Evolutionary conservation across 2,888 invertebrate genomes (phyloP).

Genomic region (Dryomyza anilis): DNA sequence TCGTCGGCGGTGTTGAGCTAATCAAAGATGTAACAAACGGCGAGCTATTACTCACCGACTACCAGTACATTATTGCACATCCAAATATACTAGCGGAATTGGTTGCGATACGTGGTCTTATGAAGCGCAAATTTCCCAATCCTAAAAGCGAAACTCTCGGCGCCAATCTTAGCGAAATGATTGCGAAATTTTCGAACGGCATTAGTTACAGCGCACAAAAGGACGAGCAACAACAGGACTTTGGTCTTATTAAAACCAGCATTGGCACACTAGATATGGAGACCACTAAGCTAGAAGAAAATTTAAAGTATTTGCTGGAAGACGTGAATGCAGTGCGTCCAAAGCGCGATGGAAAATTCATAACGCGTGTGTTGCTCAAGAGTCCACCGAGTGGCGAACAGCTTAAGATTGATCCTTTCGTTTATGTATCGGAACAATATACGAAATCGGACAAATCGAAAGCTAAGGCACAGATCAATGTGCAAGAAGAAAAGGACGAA

Average conservation of each 20-base stretch:
- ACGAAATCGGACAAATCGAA: slow-evolving; percentile 30
- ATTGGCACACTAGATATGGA: slow-evolving; percentile 81
- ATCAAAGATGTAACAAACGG: slow-evolving; percentile 80
- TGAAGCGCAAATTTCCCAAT: slow-evolving; percentile 80
- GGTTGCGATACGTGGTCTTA: slow-evolving; percentile 74
- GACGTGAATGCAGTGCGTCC: slow-evolving; percentile 71
- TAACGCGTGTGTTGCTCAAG: slow-evolving; percentile 70
- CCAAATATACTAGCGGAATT: slow-evolving; percentile 80
- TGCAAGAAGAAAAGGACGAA: slow-evolving; percentile 29
- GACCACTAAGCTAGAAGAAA: slow-evolving; percentile 71
- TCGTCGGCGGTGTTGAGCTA: slow-evolving; percentile 75
- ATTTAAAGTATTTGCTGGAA: slow-evolving; percentile 70
- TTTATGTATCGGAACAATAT: slow-evolving; percentile 59
- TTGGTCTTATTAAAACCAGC: slow-evolving; percentile 69
- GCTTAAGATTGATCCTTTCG: slow-evolving; percentile 71
- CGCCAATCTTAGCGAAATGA: slow-evolving; percentile 67
- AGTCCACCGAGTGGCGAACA: slow-evolving; percentile 71
- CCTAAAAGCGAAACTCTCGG: slow-evolving; percentile 71
- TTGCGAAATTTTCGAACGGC: slow-evolving; percentile 72
- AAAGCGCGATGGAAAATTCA: slow-evolving; percentile 71
- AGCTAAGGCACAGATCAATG: slow-evolving; percentile 31
- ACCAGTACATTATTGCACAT: slow-evolving; percentile 77
- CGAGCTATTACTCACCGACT: slow-evolving; percentile 70
- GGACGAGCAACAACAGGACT: slow-evolving; percentile 74
- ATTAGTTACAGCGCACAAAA: slow-evolving; percentile 71